Evolutionary conservation across 2,113 vertebrate species (phyloP).

Genomic region (Thomomys bottae): DNA sequence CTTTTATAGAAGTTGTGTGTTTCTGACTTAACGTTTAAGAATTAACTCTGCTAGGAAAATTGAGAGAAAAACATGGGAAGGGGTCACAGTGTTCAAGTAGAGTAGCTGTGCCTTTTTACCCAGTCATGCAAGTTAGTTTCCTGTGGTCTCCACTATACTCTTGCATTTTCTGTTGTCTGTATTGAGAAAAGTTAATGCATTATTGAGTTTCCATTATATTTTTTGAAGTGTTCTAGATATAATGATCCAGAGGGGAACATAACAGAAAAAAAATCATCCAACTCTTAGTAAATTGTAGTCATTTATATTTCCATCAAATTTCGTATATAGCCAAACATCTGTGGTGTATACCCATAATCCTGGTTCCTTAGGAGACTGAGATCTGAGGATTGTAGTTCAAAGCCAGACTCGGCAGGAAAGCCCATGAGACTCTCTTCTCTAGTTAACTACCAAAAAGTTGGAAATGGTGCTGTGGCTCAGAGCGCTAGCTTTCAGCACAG

Average conservation of each 20-base stretch:
- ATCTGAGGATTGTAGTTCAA: not conserved
- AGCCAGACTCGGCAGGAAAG: too few species aligned
- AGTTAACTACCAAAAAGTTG: too few species aligned
- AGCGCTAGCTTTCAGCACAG: too few species aligned
- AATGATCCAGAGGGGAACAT: not conserved
- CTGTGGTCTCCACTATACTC: not conserved
- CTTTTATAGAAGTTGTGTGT: not conserved
- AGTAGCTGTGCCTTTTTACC: not conserved
- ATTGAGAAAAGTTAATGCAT: not conserved
- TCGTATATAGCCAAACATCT: not conserved
- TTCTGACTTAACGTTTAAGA: constrained; percentile 12
- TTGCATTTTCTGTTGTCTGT: constrained; percentile 32
- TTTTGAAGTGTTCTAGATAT: not conserved
- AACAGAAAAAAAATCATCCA: constrained; percentile 1
- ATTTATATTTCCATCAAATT: constrained; percentile 17
- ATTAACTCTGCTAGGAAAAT: not conserved
- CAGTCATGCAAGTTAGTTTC: not conserved
- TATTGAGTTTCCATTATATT: not conserved
- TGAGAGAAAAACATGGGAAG: too few species aligned
- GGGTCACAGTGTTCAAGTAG: not conserved
- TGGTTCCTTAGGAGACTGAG: not conserved
- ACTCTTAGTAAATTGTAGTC: not conserved
- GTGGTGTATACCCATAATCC: not conserved
- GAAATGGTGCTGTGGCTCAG: too few species aligned
- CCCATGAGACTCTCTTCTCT: too few species aligned